Conservation (phyloP, 2,888 invertebrate species). For the Watsonalla cultraria region DNA sequence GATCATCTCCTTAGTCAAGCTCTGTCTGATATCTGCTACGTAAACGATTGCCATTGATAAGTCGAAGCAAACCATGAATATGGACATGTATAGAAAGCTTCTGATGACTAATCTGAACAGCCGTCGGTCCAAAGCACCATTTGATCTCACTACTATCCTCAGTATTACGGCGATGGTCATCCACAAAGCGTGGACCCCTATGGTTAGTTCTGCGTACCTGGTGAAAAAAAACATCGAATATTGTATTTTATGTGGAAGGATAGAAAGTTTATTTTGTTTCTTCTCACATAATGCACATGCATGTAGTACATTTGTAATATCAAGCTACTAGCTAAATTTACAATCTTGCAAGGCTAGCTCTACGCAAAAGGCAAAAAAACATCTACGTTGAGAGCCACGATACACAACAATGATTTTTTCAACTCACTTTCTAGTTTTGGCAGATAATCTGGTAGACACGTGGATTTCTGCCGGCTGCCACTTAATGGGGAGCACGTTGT, state of each 20-base stretch:
- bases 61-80: constrained; percentile 44
- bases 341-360: no score
- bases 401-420: no score
- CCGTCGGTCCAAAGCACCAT: not conserved
- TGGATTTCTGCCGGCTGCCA: constrained; percentile 35
- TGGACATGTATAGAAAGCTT: constrained; percentile 30
- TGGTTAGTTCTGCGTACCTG: constrained; percentile 49
- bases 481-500: constrained; percentile 38
- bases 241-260: no score
- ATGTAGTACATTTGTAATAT: no score
- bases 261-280: not conserved
- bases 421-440: constrained; percentile 45
- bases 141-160: constrained; percentile 7
- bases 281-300: no score
- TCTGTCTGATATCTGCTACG: constrained; percentile 55
- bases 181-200: constrained; percentile 46
- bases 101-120: constrained; percentile 24
- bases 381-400: no score
- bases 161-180: constrained; percentile 31
- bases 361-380: no score
- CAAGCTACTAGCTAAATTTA: no score
- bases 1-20: constrained; percentile 58
- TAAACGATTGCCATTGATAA: constrained; percentile 59
- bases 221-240: constrained; percentile 6
- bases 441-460: constrained; percentile 42